Base-by-base conservation (phyloP, 1,140 invertebrate species). In the Bemisia tabaci region DNA sequence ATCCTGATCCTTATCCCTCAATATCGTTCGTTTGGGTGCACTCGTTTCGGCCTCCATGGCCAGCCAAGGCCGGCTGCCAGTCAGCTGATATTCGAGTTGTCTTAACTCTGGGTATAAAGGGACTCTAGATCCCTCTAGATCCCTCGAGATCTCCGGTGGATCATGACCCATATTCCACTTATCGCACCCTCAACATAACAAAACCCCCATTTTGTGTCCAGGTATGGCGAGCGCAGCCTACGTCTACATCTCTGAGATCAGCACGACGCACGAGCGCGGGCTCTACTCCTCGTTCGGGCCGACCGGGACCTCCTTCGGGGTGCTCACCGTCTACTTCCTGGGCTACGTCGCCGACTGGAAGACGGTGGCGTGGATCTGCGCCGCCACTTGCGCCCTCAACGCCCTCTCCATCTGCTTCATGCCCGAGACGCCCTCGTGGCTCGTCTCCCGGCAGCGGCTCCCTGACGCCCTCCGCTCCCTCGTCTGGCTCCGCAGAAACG, bases 401-500 rank as follows among this genome's bases (percentile, higher is more conserved):
- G 63, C 80, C 0, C 72, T 84, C 61, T 70, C 81, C 22, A 81
- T 85, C 79, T 75, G 84, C 70, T 79, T 83, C 72, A 75, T 85
- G 26, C 87, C 87, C 0, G 88, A 90, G 75, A 86, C 86, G 59
- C 88, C 88, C 0, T 71, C 81, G 0, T 84, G 82, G 79, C 73
- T 85, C 0, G 75, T 82, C 0, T 80, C 80, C 1, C 33, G 33
- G 33, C 5, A 48, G 33, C 33, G 33, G 5, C 17, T 9, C 33
- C 33, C 33, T 9, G 33, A 48, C 5, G 33, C 33, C 33, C 33
- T 48, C 33, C 5, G 17, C 5, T 48, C 33, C 17, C 33, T 48
- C 5, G 5, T 9, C 5, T 48, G 33, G 33, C 33, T 48, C 17
- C 33, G 33, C 5, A 5, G 33, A 62, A 82, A 80, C 71, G 80